These are phyloP conservation scores for Avahi laniger DNA, from an alignment of 2,797 vertebrate species.

Conservation along the genomic window DNA sequence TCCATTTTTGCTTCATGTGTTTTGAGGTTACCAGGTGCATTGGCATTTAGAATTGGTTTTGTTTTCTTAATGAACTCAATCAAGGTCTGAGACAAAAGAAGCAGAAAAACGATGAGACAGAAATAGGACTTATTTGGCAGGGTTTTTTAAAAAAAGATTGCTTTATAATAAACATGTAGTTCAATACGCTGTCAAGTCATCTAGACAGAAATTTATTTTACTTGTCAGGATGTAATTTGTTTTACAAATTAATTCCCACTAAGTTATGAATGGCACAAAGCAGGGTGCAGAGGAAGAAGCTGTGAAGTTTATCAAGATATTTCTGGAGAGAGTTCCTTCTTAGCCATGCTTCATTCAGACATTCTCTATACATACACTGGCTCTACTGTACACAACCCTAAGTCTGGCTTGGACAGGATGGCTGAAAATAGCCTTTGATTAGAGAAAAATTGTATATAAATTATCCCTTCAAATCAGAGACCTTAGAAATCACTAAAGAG, in stretches of 20 bases:
- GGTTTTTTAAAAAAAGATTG: neutral
- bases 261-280: neutral
- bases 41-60: neutral
- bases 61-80: neutral
- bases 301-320: neutral
- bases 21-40: slow-evolving; percentile 10
- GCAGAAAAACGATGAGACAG: neutral
- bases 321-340: neutral
- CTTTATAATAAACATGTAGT: slow-evolving; percentile 25
- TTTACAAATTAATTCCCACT: neutral
- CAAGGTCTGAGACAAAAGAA: slow-evolving; percentile 20
- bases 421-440: neutral
- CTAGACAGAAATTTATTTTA: slow-evolving; percentile 20
- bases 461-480: slow-evolving; percentile 22
- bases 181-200: slow-evolving; percentile 44
- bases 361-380: neutral
- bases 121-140: neutral
- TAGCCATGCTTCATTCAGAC: neutral
- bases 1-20: neutral
- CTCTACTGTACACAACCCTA: neutral
- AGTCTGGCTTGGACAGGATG: neutral
- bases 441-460: neutral
- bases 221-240: slow-evolving; percentile 9
- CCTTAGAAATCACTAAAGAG: neutral
- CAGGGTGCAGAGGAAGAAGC: neutral